These are phyloP conservation scores for Cochlearius cochlearius DNA, from an alignment of 2,113 vertebrate species.

Conservation along the genomic window DNA sequence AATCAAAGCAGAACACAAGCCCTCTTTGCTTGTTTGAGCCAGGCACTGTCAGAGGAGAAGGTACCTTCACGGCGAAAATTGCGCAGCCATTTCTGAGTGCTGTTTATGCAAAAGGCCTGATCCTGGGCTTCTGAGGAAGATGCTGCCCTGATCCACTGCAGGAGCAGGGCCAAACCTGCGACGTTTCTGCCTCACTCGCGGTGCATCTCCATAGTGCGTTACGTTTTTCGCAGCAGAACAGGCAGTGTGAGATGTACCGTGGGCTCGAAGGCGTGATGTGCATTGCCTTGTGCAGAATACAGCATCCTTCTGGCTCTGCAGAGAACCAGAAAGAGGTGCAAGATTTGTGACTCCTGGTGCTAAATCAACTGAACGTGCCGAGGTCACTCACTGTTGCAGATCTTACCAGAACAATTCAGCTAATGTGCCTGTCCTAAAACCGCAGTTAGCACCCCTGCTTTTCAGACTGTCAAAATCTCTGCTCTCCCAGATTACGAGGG, in stretches of 20 bases:
- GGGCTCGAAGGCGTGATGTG: not conserved
- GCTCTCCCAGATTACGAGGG: not conserved
- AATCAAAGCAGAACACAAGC: slow-evolving; percentile 11
- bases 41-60: not conserved
- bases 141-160: not conserved
- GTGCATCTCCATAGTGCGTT: rapidly evolving
- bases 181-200: not conserved
- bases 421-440: not conserved
- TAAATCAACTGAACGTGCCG: not conserved
- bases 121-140: not conserved
- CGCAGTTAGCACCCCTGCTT: not conserved
- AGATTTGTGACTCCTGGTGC: not conserved
- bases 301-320: not conserved
- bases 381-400: not conserved
- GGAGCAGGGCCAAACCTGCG: not conserved
- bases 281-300: not conserved
- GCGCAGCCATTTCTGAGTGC: not conserved
- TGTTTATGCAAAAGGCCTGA: not conserved
- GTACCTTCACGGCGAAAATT: not conserved
- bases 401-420: not conserved
- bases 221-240: not conserved
- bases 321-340: not conserved
- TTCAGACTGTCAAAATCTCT: not conserved
- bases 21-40: not conserved
- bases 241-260: not conserved